Conservation (phyloP, 2,797 vertebrate species). For the Neolamprologus multifasciatus region DNA sequence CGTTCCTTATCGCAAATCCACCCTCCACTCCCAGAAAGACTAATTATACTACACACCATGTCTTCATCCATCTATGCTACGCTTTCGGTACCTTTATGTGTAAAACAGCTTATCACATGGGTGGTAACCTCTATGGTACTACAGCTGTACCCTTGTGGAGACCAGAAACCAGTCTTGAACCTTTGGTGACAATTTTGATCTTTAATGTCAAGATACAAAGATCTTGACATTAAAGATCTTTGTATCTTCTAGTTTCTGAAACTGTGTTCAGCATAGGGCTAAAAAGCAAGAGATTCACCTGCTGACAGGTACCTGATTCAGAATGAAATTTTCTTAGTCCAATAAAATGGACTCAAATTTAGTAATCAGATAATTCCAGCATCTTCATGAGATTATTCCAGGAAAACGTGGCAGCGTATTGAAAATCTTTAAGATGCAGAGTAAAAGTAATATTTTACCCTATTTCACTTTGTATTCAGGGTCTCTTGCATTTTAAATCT, state of each 20-base stretch:
- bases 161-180: background rate
- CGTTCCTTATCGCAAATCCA: slow-evolving; percentile 64
- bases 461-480: background rate
- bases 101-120: background rate
- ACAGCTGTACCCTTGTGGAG: background rate
- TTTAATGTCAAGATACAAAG: background rate
- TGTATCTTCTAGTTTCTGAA: background rate
- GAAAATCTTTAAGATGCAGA: background rate
- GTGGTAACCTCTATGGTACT: background rate
- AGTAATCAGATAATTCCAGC: background rate
- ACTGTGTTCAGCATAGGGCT: background rate
- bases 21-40: slow-evolving; percentile 36
- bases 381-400: background rate
- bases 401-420: background rate
- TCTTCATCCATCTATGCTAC: slow-evolving; percentile 12
- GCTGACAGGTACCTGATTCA: background rate
- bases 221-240: background rate
- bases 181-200: background rate
- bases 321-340: background rate
- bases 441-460: background rate
- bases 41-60: slow-evolving; percentile 17
- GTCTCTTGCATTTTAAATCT: background rate
- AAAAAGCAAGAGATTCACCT: background rate
- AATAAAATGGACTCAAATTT: background rate
- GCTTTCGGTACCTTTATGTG: background rate